phyloP scores from a whole-genome alignment of 2,888 invertebrate species.

The Platycheirus rosarum region DNA sequence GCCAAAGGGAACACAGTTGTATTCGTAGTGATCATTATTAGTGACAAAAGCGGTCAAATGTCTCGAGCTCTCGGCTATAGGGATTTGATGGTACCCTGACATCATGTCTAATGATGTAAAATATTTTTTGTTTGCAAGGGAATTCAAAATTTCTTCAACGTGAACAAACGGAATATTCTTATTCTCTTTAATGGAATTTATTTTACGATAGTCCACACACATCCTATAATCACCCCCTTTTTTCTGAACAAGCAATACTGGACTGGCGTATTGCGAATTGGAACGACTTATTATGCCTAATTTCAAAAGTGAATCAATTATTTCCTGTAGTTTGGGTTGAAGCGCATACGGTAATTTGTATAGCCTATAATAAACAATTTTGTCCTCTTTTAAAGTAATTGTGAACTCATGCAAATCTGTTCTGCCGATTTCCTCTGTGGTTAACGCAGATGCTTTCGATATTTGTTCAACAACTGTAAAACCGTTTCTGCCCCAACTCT shows the following conservation, averaged over 20 bases:
- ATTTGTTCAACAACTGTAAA: not conserved
- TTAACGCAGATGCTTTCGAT: not conserved
- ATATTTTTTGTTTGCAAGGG: not conserved
- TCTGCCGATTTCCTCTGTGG: not conserved
- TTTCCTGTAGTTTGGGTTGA: not conserved
- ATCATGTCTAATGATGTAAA: conserved; percentile 2
- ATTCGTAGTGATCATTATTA: not conserved
- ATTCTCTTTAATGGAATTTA: conserved; percentile 2
- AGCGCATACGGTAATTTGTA: not conserved
- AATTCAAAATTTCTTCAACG: conserved; percentile 3
- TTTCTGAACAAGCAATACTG: not conserved
- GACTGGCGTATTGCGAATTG: conserved; percentile 12
- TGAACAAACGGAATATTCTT: conserved; percentile 11
- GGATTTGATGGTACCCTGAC: conserved; percentile 7
- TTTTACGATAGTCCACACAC: conserved; percentile 13
- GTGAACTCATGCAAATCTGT: not conserved
- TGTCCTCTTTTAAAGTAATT: not conserved
- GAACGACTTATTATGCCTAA: not conserved
- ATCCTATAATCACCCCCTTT: not conserved
- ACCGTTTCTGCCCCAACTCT: not conserved
- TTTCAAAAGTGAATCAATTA: not conserved
- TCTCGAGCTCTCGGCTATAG: not conserved
- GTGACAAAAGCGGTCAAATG: conserved; percentile 2
- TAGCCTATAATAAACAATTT: not conserved
- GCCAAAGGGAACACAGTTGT: conserved; percentile 8